phyloP scores from a whole-genome alignment of 1,140 invertebrate genomes.

The Drosophila setifemur region DNA sequence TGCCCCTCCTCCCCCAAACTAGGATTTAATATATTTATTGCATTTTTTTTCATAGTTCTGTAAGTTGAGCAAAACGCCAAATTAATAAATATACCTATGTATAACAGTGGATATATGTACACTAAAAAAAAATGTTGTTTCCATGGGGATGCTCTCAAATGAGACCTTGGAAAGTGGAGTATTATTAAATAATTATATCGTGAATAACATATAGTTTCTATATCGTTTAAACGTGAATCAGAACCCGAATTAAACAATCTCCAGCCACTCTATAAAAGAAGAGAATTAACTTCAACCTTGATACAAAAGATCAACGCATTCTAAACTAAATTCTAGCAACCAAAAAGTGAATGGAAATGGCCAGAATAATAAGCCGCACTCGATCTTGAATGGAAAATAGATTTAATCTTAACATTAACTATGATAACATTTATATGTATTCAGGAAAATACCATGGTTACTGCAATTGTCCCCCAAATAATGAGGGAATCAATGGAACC shows the following conservation, averaged over 20 bases:
- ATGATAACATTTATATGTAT: too few relatives aligned
- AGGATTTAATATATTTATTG: slow-evolving; percentile 45
- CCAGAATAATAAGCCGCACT: not conserved
- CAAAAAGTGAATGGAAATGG: not conserved
- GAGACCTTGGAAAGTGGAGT: not conserved
- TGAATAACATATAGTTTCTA: not conserved
- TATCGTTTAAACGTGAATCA: too few relatives aligned
- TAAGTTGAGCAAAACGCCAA: slow-evolving; percentile 28
- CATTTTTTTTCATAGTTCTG: slow-evolving; percentile 7
- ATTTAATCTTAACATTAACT: too few relatives aligned
- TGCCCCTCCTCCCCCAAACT: slow-evolving; percentile 3
- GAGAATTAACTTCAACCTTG: not conserved
- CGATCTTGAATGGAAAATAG: not conserved
- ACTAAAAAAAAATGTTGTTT: not conserved
- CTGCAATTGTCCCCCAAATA: too few relatives aligned
- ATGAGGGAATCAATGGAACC: too few relatives aligned
- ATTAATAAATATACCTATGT: not conserved
- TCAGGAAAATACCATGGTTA: too few relatives aligned
- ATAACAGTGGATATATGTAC: not conserved
- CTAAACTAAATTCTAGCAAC: too few relatives aligned
- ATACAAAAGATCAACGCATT: too few relatives aligned
- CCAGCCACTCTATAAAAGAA: too few relatives aligned
- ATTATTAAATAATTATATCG: not conserved
- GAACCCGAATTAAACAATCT: too few relatives aligned
- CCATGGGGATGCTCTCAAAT: too few relatives aligned